Base-by-base conservation (phyloP, 2,888 invertebrate genomes). In the Oconnorella tubifera region DNA sequence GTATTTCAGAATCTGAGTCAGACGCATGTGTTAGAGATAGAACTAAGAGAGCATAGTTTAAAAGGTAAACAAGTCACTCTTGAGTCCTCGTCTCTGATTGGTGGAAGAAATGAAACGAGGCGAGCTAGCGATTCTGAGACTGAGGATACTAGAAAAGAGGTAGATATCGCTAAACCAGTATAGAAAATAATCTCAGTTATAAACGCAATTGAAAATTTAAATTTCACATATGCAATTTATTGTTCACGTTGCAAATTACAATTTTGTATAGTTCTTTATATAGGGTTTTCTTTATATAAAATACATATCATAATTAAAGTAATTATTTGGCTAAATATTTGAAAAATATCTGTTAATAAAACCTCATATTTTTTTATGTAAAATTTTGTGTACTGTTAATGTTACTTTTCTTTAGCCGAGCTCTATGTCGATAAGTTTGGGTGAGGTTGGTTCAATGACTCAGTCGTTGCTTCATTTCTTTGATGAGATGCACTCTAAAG, bases 1-100 rank as follows among this genome's bases (percentile, higher is more conserved):
- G n/a, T n/a, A n/a, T n/a, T 71, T 19, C 72, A 82, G 81, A 80
- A 78, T 67, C 68, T 81, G 33, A 77, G 76, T 62, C 81, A 82
- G 70, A 81, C 81, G 0, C 73, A 73, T 48, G 72, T 77, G 28
- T 68, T 82, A 10, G 78, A 77, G 59, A 63, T 66, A 3, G 55
- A 75, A 19, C 67, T 82, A 57, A 68, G 72, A 29, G 77, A 78
- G 28, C 63, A 71, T 2, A 73, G 75, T 49, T 75, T 74, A 65
- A 76, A 67, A 71, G 75, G 27, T 59, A 68, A 49, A 10, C 33
- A 65, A n/a, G 59, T 77, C 50, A 70, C 68, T 33, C 71, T 80
- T n/a, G n/a, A n/a, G n/a, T n/a, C n/a, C n/a, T n/a, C n/a, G 53
- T 71, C 19, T 32, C 56, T 25, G 1, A 25, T 19, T 29, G n/a